Evolutionary conservation across 2,888 invertebrate genomes (phyloP), one percentile per base, ranked within the genome.

Genomic region (Chloroclysta siterata): DNA sequence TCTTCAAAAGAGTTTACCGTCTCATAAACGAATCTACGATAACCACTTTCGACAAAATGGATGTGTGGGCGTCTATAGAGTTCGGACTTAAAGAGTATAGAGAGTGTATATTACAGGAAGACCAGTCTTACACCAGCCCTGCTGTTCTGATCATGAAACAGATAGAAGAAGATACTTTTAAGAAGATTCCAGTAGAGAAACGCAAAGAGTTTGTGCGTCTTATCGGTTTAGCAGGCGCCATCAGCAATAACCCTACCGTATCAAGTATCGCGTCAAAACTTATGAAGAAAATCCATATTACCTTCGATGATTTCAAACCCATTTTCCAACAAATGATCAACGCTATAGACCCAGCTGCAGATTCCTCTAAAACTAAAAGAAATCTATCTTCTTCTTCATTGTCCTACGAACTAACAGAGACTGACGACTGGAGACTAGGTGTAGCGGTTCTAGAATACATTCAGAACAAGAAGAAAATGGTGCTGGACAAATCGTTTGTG

Each of bases 381-480:
- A 86, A 91, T 51, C 80, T 89, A 6, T 83, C 85, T 50, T 79
- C 85, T 0, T 81, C 92, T 7, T 88, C 93, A 81, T 88, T 95
- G 8, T 94, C 94, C 0, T 86, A 94, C n/a, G 94, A 95, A 75
- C 89, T 96, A 36, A 88, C 95, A 0, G 95, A 95, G 72, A 94
- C 94, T 0, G 78, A 90, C 0, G 94, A 95, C 65, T 98, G 98
- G 98, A 96, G 95, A 77, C 91, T 96, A 55, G 97, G 97, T 0
- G 94, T 97, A 22, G 95, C 96, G 0, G 86, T 98, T 0, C 89
- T 99, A 29, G 98, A 98, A 87, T 95, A 97, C 68, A 93, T 98
- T 13, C 98, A 98, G 83, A 95, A 95, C 72, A 98, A 98, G 80
- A 96, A 96, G 84, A 97, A 96, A 84, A 94, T 98, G 69, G 84